Evolutionary conservation across 2,888 invertebrate genomes (phyloP).

Genomic region (Drosophila stalkeri): DNA sequence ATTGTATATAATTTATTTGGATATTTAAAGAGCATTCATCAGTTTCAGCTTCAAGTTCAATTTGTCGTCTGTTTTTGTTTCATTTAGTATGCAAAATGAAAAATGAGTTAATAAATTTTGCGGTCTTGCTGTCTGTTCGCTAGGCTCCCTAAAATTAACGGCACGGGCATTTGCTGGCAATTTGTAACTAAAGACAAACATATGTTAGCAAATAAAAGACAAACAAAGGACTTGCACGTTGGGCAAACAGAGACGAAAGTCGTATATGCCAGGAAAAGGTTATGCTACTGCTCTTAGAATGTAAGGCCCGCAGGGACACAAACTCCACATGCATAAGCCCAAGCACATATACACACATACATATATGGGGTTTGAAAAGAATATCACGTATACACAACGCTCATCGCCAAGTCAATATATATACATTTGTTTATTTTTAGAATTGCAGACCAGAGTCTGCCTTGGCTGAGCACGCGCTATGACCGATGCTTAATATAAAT

Average conservation of each 20-base stretch:
- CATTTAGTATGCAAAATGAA: constrained; percentile 71
- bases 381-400: constrained; percentile 71
- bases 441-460: constrained; percentile 24
- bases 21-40: constrained; percentile 9
- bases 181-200: constrained; percentile 76
- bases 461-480: constrained; percentile 31
- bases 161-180: constrained; percentile 61
- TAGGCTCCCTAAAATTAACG: constrained; percentile 52
- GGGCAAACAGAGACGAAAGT: constrained; percentile 49
- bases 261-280: constrained; percentile 43
- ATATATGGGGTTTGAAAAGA: constrained; percentile 2
- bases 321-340: constrained; percentile 16
- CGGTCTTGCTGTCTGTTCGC: constrained; percentile 42
- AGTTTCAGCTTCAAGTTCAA: constrained; percentile 15
- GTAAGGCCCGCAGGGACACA: constrained; percentile 47
- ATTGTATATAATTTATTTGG: constrained; percentile 48
- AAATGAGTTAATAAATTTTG: constrained; percentile 68
- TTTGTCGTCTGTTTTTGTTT: constrained; percentile 62
- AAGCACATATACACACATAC: not conserved
- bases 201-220: constrained; percentile 79
- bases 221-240: constrained; percentile 65
- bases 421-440: constrained; percentile 58
- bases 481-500: constrained; percentile 31
- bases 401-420: constrained; percentile 44
- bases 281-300: constrained; percentile 32